Evolutionary conservation across 2,113 vertebrate genomes (phyloP).

Genomic region (Murina feae): DNA sequence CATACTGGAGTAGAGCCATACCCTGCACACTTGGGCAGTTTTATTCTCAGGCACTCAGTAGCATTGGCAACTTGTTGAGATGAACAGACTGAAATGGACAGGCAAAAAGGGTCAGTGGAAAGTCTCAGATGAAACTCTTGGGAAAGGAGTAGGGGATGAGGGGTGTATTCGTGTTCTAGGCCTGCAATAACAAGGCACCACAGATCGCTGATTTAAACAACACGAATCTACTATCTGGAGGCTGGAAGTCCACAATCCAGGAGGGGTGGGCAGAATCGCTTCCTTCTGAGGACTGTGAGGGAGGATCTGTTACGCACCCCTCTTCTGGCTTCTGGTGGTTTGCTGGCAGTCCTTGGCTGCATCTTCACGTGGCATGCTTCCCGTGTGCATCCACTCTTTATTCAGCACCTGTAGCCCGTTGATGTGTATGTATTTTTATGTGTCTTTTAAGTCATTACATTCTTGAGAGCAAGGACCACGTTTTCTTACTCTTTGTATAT

Average conservation of each 20-base stretch:
- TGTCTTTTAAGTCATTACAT: not conserved
- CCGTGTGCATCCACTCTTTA: not conserved
- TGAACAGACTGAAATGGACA: not conserved
- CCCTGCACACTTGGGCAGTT: not conserved
- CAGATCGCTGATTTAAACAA: not conserved
- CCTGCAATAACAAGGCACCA: not conserved
- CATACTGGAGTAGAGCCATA: not conserved
- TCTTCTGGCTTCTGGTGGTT: not conserved
- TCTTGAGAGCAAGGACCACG: not conserved
- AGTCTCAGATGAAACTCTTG: not conserved
- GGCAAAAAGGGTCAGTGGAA: not conserved
- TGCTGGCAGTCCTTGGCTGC: not conserved
- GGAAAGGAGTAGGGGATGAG: not conserved
- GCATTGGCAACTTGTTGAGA: not conserved
- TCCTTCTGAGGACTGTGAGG: not conserved
- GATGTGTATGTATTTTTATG: not conserved
- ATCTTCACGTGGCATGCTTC: rapidly evolving
- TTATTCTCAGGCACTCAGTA: constrained; percentile 7
- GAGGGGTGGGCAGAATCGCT: not conserved
- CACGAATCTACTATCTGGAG: not conserved
- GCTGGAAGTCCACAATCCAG: not conserved
- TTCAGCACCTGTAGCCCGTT: constrained; percentile 29
- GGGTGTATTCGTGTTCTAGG: not conserved
- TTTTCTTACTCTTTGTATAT: constrained; percentile 30
- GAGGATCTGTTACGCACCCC: not conserved